These are phyloP conservation scores for Agapornis canus DNA, from an alignment of 2,797 vertebrate genomes.

Conservation along the genomic window DNA sequence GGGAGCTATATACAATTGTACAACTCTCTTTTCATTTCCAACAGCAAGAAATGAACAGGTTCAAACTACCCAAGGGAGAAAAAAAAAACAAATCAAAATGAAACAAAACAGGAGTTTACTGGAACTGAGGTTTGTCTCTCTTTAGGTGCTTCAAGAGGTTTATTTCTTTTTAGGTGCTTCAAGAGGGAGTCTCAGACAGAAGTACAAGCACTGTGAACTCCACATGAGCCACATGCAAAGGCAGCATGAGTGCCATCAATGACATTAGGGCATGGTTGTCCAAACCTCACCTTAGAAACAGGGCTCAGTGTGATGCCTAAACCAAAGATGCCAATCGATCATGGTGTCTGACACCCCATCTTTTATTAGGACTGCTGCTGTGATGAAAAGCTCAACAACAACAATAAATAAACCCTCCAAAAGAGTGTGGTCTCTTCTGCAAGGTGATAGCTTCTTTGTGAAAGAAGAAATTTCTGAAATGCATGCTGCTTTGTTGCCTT, in stretches of 20 bases:
- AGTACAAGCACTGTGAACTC: rapidly evolving
- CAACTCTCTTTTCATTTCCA: neutral
- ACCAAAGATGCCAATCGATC: rapidly evolving
- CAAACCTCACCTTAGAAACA: neutral
- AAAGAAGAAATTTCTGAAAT: neutral
- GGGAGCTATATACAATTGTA: neutral
- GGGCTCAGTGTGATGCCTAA: rapidly evolving
- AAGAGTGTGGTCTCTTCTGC: neutral
- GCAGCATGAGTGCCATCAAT: rapidly evolving
- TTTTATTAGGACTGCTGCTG: neutral
- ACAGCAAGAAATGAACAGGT: rapidly evolving
- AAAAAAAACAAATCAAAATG: rapidly evolving
- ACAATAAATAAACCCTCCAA: neutral
- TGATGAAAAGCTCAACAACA: neutral
- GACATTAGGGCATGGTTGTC: neutral
- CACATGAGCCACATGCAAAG: rapidly evolving
- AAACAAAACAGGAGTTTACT: neutral
- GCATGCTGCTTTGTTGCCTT: neutral
- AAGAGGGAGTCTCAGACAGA: neutral
- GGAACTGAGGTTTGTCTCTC: neutral
- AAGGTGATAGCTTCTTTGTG: neutral
- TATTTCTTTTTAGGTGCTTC: neutral
- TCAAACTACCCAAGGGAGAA: rapidly evolving
- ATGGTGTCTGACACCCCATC: neutral
- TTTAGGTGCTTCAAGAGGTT: neutral